Base-by-base conservation (phyloP, 2,888 invertebrate genomes). In the Agriopis marginaria region DNA sequence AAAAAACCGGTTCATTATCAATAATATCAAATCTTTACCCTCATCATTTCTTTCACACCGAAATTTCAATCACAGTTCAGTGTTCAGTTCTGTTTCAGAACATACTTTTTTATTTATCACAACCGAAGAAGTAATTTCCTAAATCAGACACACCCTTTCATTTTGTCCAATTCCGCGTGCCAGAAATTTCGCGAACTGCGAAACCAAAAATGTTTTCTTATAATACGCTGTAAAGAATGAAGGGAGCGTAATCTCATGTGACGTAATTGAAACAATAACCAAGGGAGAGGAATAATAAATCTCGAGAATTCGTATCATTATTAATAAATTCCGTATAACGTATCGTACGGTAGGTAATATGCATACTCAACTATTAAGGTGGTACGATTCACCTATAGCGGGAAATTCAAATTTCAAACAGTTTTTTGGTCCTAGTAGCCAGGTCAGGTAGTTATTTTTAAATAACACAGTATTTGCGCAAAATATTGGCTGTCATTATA, bases 161-260 rank as follows among this genome's bases (percentile, higher is more conserved):
- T 84, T 84, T 82, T 76, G 84, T 80, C 84, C 32, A 85, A 82
- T 82, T 82, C 73, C 71, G 74, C 77, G 75, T 77, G 77, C 78
- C 74, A 74, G 77, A 79, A 80, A 80, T 77, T 81, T 76, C 75
- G 72, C 72, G 83, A 83, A 81, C 83, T 77, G 81, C 71, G 82
- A 77, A 78, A 77, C 79, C 77, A 76, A 85, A 87, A 87, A 87
- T 85, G 84, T 80, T 84, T 87, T 86, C 82, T 79, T 23, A 71
- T 79, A 74, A 77, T 75, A 74, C 76, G 72, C 72, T 66, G 72
- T 75, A 81, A 74, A 55, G 69, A 63, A 70, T 61, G 67, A 65
- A 54, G 45, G 63, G 66, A 68, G 67, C 72, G 69, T 64, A 76
- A 67, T 73, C 76, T 69, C 72, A 71, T 65, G 68, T 71, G 71